These are phyloP conservation scores for Drusus annulatus DNA, from an alignment of 1,140 invertebrate genomes.

Conservation along the genomic window DNA sequence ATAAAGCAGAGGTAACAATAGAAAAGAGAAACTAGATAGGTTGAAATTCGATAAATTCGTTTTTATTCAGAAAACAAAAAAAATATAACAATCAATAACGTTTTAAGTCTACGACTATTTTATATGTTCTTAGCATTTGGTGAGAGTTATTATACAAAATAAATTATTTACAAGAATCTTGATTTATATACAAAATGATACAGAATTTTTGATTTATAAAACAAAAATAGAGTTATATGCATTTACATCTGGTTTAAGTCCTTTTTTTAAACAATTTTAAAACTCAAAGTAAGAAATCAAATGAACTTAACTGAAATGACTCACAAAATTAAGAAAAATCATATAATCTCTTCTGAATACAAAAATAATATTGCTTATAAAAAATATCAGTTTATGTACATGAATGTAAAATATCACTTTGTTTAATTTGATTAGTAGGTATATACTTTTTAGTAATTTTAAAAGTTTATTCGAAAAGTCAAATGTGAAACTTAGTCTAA, in stretches of 20 bases:
- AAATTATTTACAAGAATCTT: slow-evolving; percentile 45
- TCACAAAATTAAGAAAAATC: slow-evolving; percentile 30
- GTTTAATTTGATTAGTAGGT: slow-evolving; percentile 26
- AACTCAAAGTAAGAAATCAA: slow-evolving; percentile 11
- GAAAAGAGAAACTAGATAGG: slow-evolving; percentile 55
- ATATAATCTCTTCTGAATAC: slow-evolving; percentile 21
- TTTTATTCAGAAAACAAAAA: slow-evolving; percentile 58
- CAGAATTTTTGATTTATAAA: slow-evolving; percentile 20
- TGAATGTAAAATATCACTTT: slow-evolving; percentile 31
- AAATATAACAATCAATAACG: slow-evolving; percentile 60
- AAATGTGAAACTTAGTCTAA: slow-evolving; percentile 36
- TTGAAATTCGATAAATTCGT: slow-evolving; percentile 57
- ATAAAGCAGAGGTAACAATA: slow-evolving; percentile 42
- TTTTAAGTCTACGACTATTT: slow-evolving; percentile 56
- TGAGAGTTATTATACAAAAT: slow-evolving; percentile 52
- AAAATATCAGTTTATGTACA: slow-evolving; percentile 37
- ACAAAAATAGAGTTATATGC: slow-evolving; percentile 33
- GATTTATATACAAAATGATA: slow-evolving; percentile 25
- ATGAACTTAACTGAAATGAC: slow-evolving; percentile 39
- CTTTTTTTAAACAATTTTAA: slow-evolving; percentile 9
- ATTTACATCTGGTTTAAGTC: slow-evolving; percentile 12
- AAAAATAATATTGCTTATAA: slow-evolving; percentile 46
- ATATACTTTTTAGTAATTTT: slow-evolving; percentile 8
- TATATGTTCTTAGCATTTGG: slow-evolving; percentile 56
- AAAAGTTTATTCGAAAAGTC: slow-evolving; percentile 21